phyloP scores from a whole-genome alignment of 2,888 invertebrate genomes.

The Crossocerus cetratus region DNA sequence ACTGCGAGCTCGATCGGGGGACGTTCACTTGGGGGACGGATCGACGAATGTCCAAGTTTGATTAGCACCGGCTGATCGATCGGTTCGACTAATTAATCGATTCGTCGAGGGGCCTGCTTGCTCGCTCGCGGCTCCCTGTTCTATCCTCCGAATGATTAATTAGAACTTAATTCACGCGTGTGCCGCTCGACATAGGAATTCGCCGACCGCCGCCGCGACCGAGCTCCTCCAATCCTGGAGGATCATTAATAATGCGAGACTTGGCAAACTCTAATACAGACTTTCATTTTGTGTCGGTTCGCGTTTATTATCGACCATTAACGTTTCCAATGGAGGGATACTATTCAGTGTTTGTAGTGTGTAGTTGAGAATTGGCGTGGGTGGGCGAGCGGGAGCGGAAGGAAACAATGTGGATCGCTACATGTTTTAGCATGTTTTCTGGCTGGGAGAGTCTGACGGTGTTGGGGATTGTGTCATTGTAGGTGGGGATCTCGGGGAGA shows the following conservation, averaged over 20 bases:
- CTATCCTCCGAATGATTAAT: conserved; percentile 45
- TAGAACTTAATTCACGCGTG: conserved; percentile 19
- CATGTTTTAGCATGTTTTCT: neutral
- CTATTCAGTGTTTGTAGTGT: neutral
- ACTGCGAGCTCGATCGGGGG: neutral
- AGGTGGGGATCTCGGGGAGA: neutral
- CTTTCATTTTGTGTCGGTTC: conserved; percentile 10
- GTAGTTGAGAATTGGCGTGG: too few relatives aligned
- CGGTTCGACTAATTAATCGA: conserved; percentile 51
- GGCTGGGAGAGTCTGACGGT: neutral
- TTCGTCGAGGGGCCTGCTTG: conserved; percentile 15
- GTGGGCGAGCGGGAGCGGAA: neutral
- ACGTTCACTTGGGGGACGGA: neutral
- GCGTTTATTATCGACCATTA: neutral
- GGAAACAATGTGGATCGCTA: neutral
- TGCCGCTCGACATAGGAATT: conserved; percentile 25
- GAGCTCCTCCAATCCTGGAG: conserved; percentile 23
- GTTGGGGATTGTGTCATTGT: neutral
- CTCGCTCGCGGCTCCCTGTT: neutral
- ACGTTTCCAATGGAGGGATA: too few relatives aligned
- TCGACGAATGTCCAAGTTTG: conserved; percentile 15
- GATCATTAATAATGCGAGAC: conserved; percentile 35
- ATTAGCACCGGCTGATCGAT: conserved; percentile 41
- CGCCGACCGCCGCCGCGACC: conserved; percentile 41
- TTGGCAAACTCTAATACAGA: conserved; percentile 24